A percentile compares a stretch with the other conserved stretches of the same genome.
Conservation (phyloP, 1,140 invertebrate species). For the Homarus americanus region DNA sequence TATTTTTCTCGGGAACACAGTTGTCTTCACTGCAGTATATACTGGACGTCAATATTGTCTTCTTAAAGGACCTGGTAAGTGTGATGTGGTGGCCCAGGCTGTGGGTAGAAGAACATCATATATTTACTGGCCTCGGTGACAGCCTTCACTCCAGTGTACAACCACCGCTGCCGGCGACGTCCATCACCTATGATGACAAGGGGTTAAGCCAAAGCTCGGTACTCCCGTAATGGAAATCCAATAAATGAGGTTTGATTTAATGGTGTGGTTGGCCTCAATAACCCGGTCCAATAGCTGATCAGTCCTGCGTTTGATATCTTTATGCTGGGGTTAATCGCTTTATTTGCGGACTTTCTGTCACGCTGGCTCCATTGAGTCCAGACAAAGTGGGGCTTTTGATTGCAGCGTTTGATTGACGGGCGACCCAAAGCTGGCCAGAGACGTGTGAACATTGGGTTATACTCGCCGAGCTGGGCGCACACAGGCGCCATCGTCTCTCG, state of each 20-base stretch:
- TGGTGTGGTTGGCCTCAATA: slow-evolving; percentile 59
- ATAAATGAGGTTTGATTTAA: slow-evolving; percentile 65
- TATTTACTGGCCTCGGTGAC: not conserved
- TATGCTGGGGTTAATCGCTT: slow-evolving; percentile 63
- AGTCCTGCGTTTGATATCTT: slow-evolving; percentile 49
- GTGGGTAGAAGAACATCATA: no score
- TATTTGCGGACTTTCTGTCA: slow-evolving; percentile 65
- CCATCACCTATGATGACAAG: not conserved
- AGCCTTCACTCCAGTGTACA: not conserved
- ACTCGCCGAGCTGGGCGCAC: slow-evolving; percentile 34
- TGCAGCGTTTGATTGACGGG: slow-evolving; percentile 62
- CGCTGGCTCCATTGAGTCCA: slow-evolving; percentile 53
- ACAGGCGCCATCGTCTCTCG: not conserved
- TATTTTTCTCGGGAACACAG: no score
- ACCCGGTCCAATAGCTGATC: slow-evolving; percentile 44
- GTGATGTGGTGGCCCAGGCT: no score
- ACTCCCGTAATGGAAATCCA: slow-evolving; percentile 55
- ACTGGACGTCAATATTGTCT: no score
- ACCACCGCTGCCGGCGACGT: not conserved
- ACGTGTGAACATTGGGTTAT: slow-evolving; percentile 65
- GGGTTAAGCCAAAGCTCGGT: not conserved
- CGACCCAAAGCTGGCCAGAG: slow-evolving; percentile 42
- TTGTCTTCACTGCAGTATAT: no score
- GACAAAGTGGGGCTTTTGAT: slow-evolving; percentile 64
- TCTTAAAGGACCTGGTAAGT: no score